Percentiles rank a stretch among this genome's conserved stretches.
Evolutionary conservation across 2,888 invertebrate genomes (phyloP).

Genomic region (Opisthograptis luteolata): DNA sequence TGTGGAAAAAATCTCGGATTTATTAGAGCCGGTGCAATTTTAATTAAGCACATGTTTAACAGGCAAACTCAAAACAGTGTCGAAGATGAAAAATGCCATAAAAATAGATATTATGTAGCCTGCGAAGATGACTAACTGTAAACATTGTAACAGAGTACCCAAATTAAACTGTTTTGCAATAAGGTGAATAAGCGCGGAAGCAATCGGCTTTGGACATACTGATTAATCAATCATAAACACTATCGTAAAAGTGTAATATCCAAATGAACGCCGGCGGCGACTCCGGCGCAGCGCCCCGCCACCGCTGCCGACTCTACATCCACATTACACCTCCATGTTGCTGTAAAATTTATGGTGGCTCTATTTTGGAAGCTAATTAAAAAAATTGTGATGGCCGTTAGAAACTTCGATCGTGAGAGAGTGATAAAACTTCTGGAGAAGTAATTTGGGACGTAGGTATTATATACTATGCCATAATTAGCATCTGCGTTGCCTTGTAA

Average conservation of each 20-base stretch:
- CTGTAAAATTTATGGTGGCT: slow-evolving; percentile 79
- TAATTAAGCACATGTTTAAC: no score
- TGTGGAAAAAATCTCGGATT: no score
- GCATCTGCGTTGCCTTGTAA: slow-evolving; percentile 35
- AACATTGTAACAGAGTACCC: slow-evolving; percentile 31
- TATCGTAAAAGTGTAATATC: slow-evolving; percentile 66
- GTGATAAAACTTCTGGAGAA: slow-evolving; percentile 67
- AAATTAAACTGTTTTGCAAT: slow-evolving; percentile 61
- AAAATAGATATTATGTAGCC: neutral
- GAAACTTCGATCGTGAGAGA: slow-evolving; percentile 75
- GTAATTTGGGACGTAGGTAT: slow-evolving; percentile 53
- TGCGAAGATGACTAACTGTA: neutral
- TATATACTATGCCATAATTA: slow-evolving; percentile 46
- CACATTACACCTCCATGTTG: slow-evolving; percentile 65
- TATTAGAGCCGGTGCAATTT: no score
- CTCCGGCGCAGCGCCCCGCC: slow-evolving; percentile 36
- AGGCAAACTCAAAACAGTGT: no score
- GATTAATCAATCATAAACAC: slow-evolving; percentile 74
- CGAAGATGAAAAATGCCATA: neutral
- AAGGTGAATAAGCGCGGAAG: slow-evolving; percentile 69
- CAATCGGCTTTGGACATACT: slow-evolving; percentile 65
- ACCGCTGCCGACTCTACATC: slow-evolving; percentile 50
- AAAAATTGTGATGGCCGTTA: slow-evolving; percentile 71
- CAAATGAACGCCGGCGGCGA: slow-evolving; percentile 58
- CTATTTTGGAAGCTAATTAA: slow-evolving; percentile 80